A percentile compares a stretch with the other conserved stretches of the same genome.
phyloP scores from a whole-genome alignment of 2,797 vertebrate genomes.

The Fratercula arctica region DNA sequence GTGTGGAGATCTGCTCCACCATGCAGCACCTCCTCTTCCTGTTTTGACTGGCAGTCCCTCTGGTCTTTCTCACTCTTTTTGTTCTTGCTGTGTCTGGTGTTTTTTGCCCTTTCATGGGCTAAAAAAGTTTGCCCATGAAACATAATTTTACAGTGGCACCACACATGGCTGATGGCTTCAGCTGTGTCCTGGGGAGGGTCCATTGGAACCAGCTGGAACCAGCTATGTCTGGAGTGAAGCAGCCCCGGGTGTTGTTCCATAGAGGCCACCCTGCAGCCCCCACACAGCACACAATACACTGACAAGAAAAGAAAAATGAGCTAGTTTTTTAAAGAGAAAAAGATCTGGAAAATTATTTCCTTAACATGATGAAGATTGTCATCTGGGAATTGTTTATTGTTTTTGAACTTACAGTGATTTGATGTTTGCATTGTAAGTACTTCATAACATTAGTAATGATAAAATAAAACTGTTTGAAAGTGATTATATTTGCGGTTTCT shows the following conservation, averaged over 20 bases:
- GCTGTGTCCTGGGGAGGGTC: not conserved
- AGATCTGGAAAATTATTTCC: not conserved
- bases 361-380: not conserved
- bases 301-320: not conserved
- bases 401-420: not conserved
- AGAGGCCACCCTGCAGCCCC: no score
- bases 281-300: not conserved
- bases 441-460: not conserved
- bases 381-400: not conserved
- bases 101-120: not conserved
- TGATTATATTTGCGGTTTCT: not conserved
- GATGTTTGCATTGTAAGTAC: not conserved
- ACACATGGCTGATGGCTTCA: not conserved
- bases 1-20: not conserved
- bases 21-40: not conserved
- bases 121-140: no score
- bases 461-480: not conserved
- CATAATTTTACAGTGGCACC: not conserved
- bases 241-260: not conserved
- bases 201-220: not conserved
- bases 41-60: not conserved
- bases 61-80: not conserved
- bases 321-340: not conserved
- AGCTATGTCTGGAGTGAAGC: not conserved
- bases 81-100: not conserved